Base-by-base conservation (phyloP, 2,797 vertebrate genomes). In the Peromyscus nudipes region DNA sequence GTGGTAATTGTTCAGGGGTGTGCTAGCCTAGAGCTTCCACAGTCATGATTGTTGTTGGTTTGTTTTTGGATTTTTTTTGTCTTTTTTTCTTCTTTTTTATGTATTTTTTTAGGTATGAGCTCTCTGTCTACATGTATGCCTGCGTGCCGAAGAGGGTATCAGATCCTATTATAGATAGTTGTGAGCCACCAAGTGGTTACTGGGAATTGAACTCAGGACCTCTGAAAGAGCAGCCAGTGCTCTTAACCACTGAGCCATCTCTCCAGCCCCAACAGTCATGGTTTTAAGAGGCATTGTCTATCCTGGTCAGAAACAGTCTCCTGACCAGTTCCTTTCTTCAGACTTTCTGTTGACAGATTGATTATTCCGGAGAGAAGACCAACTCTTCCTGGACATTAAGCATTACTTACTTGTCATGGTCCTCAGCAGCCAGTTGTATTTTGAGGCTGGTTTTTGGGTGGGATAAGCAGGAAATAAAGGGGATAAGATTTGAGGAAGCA, bases 331-430 rank as follows among this genome's bases (percentile, higher is more conserved):
- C 31, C 37, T 86, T 37, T 80, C 91, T 34, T 80, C 64, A 75
- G 23, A 37, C 62, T 60, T 65, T 34, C 95, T 92, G n/a, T 60
- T 82, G 29, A 65, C 17, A 25, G 29, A 77, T 94, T 40, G 29
- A 73, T 94, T 64, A n/a, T 82, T 93, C 71, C n/a, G 88, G 93
- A 92, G 60, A 71, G 40, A 89, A 1, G 4, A 40, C 31, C 64
- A 55, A n/a, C 13, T 67, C 46, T 81, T 60, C 0, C 37, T 40
- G 13, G 40, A 49, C 67, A 79, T 37, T 46, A 52, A 82, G 62
- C 12, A 13, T 34, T 46, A 52, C 29, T 57, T 82, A 2, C 34
- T 62, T 94, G 81, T 67, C 65, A 12, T 31, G 14, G 60, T 94
- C 60, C 71, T 21, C 29, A 57, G 80, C 55, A 81, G 3, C 23